Conservation (phyloP, 1,140 invertebrate species). For the Nebria ingens region DNA sequence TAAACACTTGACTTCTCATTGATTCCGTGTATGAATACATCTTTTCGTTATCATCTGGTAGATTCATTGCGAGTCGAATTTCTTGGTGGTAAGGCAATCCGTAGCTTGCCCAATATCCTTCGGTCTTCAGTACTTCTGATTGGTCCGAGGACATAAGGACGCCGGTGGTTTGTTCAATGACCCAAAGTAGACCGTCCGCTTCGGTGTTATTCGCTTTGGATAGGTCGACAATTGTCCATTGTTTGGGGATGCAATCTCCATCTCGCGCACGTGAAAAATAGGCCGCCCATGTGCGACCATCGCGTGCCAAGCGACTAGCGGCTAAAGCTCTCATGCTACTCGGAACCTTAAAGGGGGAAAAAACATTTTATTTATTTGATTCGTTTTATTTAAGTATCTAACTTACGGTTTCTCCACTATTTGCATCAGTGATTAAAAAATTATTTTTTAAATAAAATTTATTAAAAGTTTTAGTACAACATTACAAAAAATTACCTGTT, state of each 20-base stretch:
- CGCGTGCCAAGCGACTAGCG: slow-evolving; percentile 69
- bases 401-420: no score
- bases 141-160: slow-evolving; percentile 53
- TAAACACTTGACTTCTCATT: neutral
- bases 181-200: slow-evolving; percentile 53
- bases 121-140: slow-evolving; percentile 51
- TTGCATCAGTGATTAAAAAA: no score
- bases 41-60: slow-evolving; percentile 8
- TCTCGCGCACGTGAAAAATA: slow-evolving; percentile 56
- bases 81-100: slow-evolving; percentile 68
- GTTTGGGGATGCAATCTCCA: slow-evolving; percentile 70
- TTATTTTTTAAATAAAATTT: no score
- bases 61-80: slow-evolving; percentile 23
- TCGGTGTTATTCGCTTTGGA: slow-evolving; percentile 30
- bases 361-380: no score
- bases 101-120: slow-evolving; percentile 67
- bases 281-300: slow-evolving; percentile 60
- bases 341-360: neutral
- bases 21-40: neutral
- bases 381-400: neutral
- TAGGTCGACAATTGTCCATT: slow-evolving; percentile 78
- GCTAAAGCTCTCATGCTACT: slow-evolving; percentile 38
- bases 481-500: slow-evolving; percentile 3
- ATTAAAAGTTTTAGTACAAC: no score
- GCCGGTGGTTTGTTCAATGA: slow-evolving; percentile 77